phyloP scores from a whole-genome alignment of 2,888 invertebrate genomes.

The Tetragnatha montana region DNA sequence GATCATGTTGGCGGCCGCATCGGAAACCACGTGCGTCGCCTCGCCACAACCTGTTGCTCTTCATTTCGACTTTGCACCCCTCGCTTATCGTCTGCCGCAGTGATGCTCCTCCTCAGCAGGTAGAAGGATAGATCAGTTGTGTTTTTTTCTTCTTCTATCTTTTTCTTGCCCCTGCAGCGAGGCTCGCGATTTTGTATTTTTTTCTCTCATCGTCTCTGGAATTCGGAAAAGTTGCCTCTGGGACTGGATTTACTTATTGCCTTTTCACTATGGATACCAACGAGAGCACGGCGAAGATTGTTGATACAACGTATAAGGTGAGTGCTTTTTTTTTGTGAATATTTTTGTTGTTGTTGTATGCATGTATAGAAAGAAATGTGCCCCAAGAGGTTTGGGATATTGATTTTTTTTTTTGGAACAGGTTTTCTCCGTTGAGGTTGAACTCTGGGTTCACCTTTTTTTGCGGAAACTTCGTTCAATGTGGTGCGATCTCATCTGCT shows the following conservation, averaged over 20 bases:
- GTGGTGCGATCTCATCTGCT: too few species aligned
- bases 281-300: slow-evolving; percentile 56
- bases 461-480: too few species aligned
- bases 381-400: too few species aligned
- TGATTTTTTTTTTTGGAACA: too few species aligned
- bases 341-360: too few species aligned
- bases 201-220: slow-evolving; percentile 6
- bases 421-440: too few species aligned
- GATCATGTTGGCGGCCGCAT: neutral
- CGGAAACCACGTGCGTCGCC: slow-evolving; percentile 33
- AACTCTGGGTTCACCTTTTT: too few species aligned
- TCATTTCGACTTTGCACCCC: slow-evolving; percentile 62
- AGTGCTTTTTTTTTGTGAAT: neutral
- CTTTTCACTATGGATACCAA: slow-evolving; percentile 51
- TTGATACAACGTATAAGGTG: slow-evolving; percentile 64
- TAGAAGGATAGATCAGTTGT: slow-evolving; percentile 12
- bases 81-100: slow-evolving; percentile 30
- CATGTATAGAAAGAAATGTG: too few species aligned
- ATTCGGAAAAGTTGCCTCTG: neutral
- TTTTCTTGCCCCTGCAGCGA: neutral
- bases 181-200: slow-evolving; percentile 1
- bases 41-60: slow-evolving; percentile 52
- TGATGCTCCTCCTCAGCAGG: slow-evolving; percentile 27
- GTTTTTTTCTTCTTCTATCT: neutral
- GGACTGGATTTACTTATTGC: neutral